These are phyloP conservation scores for Tinea trinotella DNA, from an alignment of 2,888 invertebrate species.

Conservation along the genomic window DNA sequence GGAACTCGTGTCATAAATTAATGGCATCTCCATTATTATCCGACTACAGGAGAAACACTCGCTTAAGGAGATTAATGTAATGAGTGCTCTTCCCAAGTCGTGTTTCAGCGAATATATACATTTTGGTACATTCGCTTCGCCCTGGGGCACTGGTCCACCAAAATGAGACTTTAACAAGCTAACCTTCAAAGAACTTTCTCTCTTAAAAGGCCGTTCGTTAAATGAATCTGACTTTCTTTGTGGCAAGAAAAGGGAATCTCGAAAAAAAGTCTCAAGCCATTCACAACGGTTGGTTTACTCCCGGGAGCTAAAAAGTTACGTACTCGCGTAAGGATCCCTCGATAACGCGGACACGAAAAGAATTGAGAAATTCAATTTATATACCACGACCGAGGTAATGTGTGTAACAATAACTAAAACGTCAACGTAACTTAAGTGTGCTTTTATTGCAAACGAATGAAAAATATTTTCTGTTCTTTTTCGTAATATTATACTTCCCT, in stretches of 20 bases:
- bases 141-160: constrained; percentile 39
- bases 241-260: constrained; percentile 48
- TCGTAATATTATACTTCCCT: background rate
- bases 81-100: constrained; percentile 3
- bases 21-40: background rate
- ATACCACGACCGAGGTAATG: constrained; percentile 16
- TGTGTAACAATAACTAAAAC: constrained; percentile 13
- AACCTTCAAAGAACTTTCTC: constrained; percentile 46
- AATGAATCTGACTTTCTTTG: constrained; percentile 57
- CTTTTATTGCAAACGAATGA: background rate
- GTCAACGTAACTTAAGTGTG: constrained; percentile 6
- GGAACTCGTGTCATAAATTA: constrained; percentile 5
- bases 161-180: constrained; percentile 54
- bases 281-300: constrained; percentile 52
- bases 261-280: constrained; percentile 44
- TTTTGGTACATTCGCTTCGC: constrained; percentile 33
- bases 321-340: constrained; percentile 31
- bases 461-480: constrained; percentile 4
- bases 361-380: constrained; percentile 40
- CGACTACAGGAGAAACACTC: constrained; percentile 4
- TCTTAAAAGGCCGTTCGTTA: constrained; percentile 50
- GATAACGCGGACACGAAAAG: constrained; percentile 35
- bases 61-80: constrained; percentile 12
- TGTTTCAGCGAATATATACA: constrained; percentile 23
- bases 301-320: constrained; percentile 49